Percentiles rank a stretch among this genome's conserved stretches.
Evolutionary conservation across 2,113 vertebrate species (phyloP).

Genomic region (Bubo scandiacus): DNA sequence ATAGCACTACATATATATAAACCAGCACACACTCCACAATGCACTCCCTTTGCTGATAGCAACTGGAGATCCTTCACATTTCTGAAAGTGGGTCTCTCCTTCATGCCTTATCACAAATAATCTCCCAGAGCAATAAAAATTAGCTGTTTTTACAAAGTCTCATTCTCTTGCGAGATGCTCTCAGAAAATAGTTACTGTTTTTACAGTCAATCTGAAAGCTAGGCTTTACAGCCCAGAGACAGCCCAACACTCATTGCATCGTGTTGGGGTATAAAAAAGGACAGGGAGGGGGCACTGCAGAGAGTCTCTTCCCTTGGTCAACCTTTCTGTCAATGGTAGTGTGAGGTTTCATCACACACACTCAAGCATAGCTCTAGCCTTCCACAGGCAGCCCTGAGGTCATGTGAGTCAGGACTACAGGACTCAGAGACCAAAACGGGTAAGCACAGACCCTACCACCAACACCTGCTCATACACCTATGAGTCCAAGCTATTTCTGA

Average conservation of each 20-base stretch:
- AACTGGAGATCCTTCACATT: neutral
- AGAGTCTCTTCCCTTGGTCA: neutral
- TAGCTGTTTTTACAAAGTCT: neutral
- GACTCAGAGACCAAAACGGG: neutral
- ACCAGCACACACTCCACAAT: neutral
- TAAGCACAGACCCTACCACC: neutral
- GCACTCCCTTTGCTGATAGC: neutral
- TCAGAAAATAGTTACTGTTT: neutral
- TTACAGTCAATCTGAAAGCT: neutral
- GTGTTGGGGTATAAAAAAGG: neutral
- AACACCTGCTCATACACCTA: fast-evolving
- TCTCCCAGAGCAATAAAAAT: neutral
- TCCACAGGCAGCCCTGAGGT: neutral
- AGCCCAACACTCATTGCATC: neutral
- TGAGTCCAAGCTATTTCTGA: neutral
- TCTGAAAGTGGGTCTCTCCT: neutral
- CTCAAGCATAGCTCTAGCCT: neutral
- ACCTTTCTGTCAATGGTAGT: too few species aligned
- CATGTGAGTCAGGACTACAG: neutral
- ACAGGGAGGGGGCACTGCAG: neutral
- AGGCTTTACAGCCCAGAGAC: neutral
- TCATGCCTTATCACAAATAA: neutral
- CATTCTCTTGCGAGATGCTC: neutral
- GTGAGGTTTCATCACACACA: neutral
- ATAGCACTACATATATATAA: neutral